These are phyloP conservation scores for Saturnia pavonia DNA, from an alignment of 2,888 invertebrate genomes.

Conservation along the genomic window DNA sequence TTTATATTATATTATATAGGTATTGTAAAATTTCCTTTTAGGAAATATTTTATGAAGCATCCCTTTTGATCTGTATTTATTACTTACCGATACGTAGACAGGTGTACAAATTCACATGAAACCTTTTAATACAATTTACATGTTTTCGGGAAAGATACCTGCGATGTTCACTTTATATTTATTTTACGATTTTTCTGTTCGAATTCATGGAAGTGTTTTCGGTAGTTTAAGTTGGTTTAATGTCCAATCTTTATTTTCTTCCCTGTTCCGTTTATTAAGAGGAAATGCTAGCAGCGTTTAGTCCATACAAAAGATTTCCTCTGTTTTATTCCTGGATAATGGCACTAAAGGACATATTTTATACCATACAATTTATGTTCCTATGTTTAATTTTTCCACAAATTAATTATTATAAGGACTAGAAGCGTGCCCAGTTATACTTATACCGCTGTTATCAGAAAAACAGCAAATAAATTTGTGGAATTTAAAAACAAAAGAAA, in stretches of 20 bases:
- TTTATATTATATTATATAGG: not conserved
- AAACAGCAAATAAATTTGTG: no score
- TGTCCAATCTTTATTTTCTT: not conserved
- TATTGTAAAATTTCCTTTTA: not conserved
- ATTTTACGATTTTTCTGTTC: not conserved
- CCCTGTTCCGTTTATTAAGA: not conserved
- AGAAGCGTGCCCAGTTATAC: no score
- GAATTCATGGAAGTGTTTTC: not conserved
- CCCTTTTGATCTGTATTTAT: constrained; percentile 39
- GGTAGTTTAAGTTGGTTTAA: not conserved
- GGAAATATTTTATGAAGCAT: constrained; percentile 16
- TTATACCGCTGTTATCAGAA: no score
- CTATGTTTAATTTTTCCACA: no score
- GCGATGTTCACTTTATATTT: constrained; percentile 16
- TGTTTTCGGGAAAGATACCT: constrained; percentile 46
- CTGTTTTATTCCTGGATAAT: no score
- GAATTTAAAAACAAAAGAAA: no score
- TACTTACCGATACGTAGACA: constrained; percentile 39
- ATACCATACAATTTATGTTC: no score
- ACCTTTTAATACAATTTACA: constrained; percentile 54
- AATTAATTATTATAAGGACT: no score
- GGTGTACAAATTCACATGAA: constrained; percentile 50
- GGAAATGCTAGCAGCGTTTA: no score
- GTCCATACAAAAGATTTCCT: no score
- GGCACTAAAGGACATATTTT: no score